Evolutionary conservation across 2,113 vertebrate genomes (phyloP).

Genomic region (Crotalus tigris): DNA sequence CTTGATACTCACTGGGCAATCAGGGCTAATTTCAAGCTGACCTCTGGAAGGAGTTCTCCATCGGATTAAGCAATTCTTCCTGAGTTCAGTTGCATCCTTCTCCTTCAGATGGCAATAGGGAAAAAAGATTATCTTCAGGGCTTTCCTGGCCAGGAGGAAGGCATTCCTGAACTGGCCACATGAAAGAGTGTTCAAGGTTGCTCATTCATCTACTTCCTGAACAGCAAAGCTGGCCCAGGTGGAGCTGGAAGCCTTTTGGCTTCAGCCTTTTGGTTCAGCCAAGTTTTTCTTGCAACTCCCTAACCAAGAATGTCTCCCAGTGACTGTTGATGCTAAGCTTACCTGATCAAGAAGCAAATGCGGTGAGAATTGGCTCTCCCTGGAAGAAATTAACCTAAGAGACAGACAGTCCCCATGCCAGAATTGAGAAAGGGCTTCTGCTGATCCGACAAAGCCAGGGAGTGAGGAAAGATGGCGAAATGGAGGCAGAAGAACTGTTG

Average conservation of each 20-base stretch:
- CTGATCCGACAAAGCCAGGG: conserved; percentile 6
- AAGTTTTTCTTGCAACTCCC: neutral
- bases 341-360: neutral
- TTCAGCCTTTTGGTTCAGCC: neutral
- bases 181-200: neutral
- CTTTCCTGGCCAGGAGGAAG: neutral
- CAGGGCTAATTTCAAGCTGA: neutral
- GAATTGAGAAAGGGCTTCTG: conserved; percentile 19
- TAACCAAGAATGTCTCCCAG: too few relatives aligned
- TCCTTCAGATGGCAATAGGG: neutral
- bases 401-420: conserved; percentile 2
- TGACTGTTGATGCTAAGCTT: neutral
- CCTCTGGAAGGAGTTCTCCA: neutral
- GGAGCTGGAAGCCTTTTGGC: neutral
- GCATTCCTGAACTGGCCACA: neutral
- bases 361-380: neutral
- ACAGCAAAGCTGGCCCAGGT: neutral
- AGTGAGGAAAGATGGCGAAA: rapidly evolving
- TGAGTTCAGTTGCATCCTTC: neutral
- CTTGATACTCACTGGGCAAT: neutral
- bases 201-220: neutral
- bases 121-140: neutral
- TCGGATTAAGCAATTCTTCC: neutral
- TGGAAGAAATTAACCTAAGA: neutral
- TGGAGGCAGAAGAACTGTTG: neutral